These are phyloP conservation scores for Agriotes lineatus DNA, from an alignment of 2,888 invertebrate species.

Conservation along the genomic window DNA sequence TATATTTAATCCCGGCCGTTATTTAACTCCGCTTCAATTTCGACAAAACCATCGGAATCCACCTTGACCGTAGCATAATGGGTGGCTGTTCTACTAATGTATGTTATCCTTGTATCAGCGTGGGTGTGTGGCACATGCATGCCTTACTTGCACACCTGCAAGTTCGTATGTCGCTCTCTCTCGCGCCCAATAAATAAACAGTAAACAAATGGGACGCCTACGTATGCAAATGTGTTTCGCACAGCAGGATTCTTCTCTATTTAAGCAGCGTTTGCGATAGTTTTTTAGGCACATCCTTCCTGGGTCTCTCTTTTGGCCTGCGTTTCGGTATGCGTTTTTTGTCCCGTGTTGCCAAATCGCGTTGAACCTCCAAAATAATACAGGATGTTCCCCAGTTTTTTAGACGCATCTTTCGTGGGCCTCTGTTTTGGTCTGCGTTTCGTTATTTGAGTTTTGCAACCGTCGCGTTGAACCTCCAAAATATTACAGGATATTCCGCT, in stretches of 20 bases:
- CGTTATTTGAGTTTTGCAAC: too few relatives aligned
- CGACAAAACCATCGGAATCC: neutral
- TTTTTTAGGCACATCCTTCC: conserved; percentile 1
- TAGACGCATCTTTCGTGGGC: too few relatives aligned
- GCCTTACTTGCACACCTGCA: conserved; percentile 30
- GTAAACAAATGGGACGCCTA: conserved; percentile 23
- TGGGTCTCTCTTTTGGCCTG: neutral
- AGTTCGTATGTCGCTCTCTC: conserved; percentile 10
- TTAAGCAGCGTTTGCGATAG: neutral
- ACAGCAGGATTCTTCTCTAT: conserved; percentile 13
- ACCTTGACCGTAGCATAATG: conserved; percentile 32
- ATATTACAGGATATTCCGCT: too few relatives aligned
- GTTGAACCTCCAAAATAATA: neutral
- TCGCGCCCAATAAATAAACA: conserved; percentile 23
- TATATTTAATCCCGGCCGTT: neutral
- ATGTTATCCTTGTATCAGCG: conserved; percentile 25
- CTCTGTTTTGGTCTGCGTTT: too few relatives aligned
- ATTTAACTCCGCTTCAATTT: neutral
- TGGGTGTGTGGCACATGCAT: conserved; percentile 25
- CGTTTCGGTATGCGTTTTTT: too few relatives aligned
- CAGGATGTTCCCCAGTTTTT: too few relatives aligned
- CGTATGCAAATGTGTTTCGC: conserved; percentile 15
- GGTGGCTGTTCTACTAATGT: conserved; percentile 23
- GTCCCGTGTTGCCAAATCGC: too few relatives aligned
- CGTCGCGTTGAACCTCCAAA: too few relatives aligned